A percentile compares a stretch with the other conserved stretches of the same genome.
These are phyloP conservation scores for Conus canariensis DNA, from an alignment of 2,888 invertebrate genomes.

Conservation along the genomic window DNA sequence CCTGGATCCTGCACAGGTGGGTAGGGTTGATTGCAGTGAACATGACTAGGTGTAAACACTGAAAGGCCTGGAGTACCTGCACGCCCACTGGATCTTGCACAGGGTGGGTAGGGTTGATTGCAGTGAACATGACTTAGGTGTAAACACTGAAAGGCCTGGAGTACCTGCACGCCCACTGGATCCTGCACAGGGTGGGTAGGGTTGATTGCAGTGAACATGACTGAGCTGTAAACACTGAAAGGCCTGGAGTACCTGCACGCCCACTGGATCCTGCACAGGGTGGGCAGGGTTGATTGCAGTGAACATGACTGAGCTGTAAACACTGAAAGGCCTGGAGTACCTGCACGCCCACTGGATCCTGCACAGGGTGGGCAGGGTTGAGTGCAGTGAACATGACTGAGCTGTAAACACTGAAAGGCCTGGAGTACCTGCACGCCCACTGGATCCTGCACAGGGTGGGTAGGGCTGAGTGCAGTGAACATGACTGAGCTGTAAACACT, in stretches of 20 bases:
- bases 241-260: constrained; percentile 96
- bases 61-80: constrained; percentile 95
- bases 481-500: too few species aligned
- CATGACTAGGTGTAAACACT: constrained; percentile 88
- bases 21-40: constrained; percentile 41
- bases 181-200: constrained; percentile 89
- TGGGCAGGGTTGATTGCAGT: constrained; percentile 64
- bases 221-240: constrained; percentile 92
- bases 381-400: too few species aligned
- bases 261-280: constrained; percentile 97
- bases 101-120: constrained; percentile 81
- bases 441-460: constrained; percentile 95
- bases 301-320: too few species aligned
- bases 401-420: constrained; percentile 95
- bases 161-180: constrained; percentile 90
- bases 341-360: constrained; percentile 95
- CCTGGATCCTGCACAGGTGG: constrained; percentile 95
- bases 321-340: too few species aligned
- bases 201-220: too few species aligned
- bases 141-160: too few species aligned
- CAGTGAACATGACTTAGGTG: too few species aligned
- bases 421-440: constrained; percentile 95
- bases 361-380: constrained; percentile 85
- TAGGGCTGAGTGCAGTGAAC: background rate
- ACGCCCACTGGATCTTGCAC: constrained; percentile 97